Evolutionary conservation across 1,140 invertebrate species (phyloP).

Genomic region (Leptinotarsa lineolata): DNA sequence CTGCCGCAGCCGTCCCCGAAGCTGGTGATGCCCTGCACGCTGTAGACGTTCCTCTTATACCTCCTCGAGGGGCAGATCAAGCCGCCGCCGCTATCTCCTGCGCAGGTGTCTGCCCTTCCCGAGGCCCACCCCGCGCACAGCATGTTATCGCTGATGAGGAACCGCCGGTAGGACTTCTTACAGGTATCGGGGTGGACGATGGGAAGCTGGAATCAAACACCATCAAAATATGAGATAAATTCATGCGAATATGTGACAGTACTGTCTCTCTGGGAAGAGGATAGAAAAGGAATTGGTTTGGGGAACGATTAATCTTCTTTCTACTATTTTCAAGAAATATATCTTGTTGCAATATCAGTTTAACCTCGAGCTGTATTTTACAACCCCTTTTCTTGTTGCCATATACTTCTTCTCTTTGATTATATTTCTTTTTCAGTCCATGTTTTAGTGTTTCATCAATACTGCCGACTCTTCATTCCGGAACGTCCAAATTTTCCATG

Average conservation of each 20-base stretch:
- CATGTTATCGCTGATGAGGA: conserved; percentile 85
- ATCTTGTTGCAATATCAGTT: no score
- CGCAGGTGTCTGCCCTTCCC: conserved; percentile 81
- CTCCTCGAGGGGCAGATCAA: conserved; percentile 66
- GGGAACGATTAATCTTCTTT: neutral
- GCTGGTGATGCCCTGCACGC: conserved; percentile 88
- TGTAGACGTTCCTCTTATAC: conserved; percentile 44
- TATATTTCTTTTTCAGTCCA: no score
- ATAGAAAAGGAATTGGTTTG: neutral
- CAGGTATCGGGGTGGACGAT: conserved; percentile 78
- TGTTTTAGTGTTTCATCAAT: no score
- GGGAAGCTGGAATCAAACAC: conserved; percentile 67
- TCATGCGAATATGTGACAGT: neutral
- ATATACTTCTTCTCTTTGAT: no score
- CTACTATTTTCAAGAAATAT: no score
- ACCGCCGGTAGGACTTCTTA: conserved; percentile 76
- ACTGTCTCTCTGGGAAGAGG: neutral
- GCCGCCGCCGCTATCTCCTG: conserved; percentile 88
- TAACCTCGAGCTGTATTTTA: no score
- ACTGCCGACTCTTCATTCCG: no score
- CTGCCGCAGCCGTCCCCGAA: conserved; percentile 94
- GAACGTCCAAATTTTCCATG: no score
- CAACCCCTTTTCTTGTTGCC: no score
- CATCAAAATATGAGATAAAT: neutral
- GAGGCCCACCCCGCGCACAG: conserved; percentile 83